Evolutionary conservation across 2,888 invertebrate species (phyloP).

Genomic region (Theretra japonica): DNA sequence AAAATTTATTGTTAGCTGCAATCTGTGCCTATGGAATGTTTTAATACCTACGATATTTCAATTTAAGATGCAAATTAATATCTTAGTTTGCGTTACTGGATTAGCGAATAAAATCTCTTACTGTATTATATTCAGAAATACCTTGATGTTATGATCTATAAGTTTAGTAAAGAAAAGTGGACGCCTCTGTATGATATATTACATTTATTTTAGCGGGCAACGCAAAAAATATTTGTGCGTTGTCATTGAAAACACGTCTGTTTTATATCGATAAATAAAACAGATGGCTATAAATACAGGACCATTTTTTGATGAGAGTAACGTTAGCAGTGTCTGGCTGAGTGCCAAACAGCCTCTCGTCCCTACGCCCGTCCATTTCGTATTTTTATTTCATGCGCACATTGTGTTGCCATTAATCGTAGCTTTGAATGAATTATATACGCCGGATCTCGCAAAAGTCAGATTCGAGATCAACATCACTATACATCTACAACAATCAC

Average conservation of each 20-base stretch:
- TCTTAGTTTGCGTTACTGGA: no score
- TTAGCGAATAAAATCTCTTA: no score
- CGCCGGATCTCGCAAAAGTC: constrained; percentile 42
- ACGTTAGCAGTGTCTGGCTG: constrained; percentile 70
- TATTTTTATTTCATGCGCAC: constrained; percentile 72
- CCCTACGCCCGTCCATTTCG: constrained; percentile 57
- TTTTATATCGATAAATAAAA: constrained; percentile 42
- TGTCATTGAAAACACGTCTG: constrained; percentile 45
- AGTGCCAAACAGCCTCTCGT: constrained; percentile 66
- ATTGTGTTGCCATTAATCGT: constrained; percentile 68
- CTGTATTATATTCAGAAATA: no score
- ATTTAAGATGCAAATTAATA: no score
- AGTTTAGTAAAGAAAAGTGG: no score
- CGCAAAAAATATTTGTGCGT: constrained; percentile 33
- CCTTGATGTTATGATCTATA: no score
- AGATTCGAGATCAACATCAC: constrained; percentile 39
- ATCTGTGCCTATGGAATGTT: constrained; percentile 6
- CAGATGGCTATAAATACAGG: constrained; percentile 49
- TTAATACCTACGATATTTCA: no score
- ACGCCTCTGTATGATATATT: not conserved
- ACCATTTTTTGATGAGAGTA: constrained; percentile 62
- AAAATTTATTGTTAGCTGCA: constrained; percentile 32
- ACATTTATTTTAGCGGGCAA: not conserved
- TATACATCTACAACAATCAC: no score
- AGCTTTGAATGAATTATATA: constrained; percentile 52